These are phyloP conservation scores for Pangasius mekongensis DNA, from an alignment of 2,797 vertebrate species.

Conservation along the genomic window DNA sequence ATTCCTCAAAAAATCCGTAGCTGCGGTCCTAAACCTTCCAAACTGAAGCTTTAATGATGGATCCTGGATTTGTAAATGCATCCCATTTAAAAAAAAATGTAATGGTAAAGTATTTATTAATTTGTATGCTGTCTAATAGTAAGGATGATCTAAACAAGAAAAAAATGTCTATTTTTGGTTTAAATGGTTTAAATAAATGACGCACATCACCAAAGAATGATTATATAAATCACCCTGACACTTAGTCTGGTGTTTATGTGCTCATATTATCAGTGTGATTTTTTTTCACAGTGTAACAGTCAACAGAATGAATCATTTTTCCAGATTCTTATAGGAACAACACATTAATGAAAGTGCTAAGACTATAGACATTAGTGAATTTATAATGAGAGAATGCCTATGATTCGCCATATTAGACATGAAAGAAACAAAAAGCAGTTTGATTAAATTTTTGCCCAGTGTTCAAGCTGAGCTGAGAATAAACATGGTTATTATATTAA, in stretches of 20 bases:
- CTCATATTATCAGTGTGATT: neutral
- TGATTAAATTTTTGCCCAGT: neutral
- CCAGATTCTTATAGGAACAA: neutral
- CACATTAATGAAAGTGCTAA: neutral
- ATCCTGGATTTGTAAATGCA: neutral
- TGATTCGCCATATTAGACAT: neutral
- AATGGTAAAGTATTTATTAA: neutral
- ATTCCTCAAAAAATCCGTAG: neutral
- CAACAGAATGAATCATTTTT: neutral
- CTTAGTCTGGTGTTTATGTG: neutral
- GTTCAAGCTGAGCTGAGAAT: neutral
- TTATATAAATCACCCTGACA: conserved; percentile 15
- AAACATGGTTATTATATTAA: conserved; percentile 11
- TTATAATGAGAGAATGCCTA: neutral
- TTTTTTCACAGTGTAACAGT: neutral
- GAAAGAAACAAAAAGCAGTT: neutral
- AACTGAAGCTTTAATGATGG: neutral
- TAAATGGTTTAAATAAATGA: neutral
- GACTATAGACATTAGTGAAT: neutral
- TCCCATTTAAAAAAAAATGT: neutral
- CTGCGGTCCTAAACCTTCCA: neutral
- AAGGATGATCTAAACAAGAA: neutral
- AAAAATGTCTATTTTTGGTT: conserved; percentile 5
- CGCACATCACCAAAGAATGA: neutral
- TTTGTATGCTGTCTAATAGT: neutral